Evolutionary conservation across 2,888 invertebrate genomes (phyloP), one percentile per base, ranked within the genome.

Genomic region (Drosophila acutilabella): DNA sequence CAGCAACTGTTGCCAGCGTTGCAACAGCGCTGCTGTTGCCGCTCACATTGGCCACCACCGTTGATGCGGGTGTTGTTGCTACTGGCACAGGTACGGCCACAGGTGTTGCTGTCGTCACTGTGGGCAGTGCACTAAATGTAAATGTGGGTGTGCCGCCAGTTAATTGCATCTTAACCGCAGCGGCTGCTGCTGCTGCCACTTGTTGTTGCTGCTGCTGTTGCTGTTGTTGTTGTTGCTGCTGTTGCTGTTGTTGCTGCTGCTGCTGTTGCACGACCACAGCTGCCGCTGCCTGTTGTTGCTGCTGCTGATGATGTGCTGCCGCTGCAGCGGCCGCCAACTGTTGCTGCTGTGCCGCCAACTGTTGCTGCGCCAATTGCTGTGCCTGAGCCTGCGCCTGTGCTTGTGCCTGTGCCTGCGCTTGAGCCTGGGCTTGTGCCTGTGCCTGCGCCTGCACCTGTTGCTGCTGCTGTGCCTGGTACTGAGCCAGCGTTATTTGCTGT

Each of bases 391-490:
- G 90, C 0, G 90, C 90, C 59, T 91, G 91, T 0, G 91, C 91
- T 40, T 91, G 91, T 0, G 91, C 91, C 51, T 90, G 88, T 1
- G 90, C 89, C 58, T 90, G 90, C 13, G 89, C 89, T 50, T 90
- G 90, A 0, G 90, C 90, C 58, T 90, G 90, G n/a, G 89, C 89
- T 50, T 90, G 90, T 0, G 90, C 90, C 58, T 89, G 68, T 0
- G 76, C 76, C 11, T 84, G 88, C 0, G 74, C 73, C 64, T 78
- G 77, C 11, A 74, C 79, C 53, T 91, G 87, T 68, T 90, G 86
- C 57, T 91, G 90, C 65, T 91, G 91, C 69, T 91, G 91, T 40
- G 91, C 91, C 78, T 91, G 91, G 54, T 91, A 91, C 67, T 91
- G 91, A 3, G 91, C 91, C 64, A 90, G 64, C 2, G 91, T 90